Evolutionary conservation across 30 jellyfish, hydroid and myxozoan species (phyloP).

Genomic region (Aurelia coerulea): DNA sequence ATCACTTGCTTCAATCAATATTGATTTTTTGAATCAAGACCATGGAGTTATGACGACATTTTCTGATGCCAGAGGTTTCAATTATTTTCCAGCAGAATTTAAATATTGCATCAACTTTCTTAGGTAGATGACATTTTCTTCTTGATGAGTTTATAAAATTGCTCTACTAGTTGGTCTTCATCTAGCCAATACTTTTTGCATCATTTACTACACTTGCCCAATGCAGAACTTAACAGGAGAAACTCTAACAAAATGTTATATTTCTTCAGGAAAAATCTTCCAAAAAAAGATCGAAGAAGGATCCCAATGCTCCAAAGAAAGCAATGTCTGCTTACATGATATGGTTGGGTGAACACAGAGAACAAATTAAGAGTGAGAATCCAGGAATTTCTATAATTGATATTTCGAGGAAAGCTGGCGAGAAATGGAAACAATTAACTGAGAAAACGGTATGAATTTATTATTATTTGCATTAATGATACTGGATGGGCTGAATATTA

Average conservation of each 20-base stretch:
- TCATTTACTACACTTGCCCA: not conserved
- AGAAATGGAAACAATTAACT: constrained; percentile 68
- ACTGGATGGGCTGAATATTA: no score
- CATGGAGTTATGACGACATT: no score
- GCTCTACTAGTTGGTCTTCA: no score
- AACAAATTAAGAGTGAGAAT: constrained; percentile 67
- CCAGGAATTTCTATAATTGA: constrained; percentile 92
- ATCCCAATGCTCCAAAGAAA: constrained; percentile 87
- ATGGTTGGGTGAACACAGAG: constrained; percentile 77
- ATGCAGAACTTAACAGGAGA: not conserved
- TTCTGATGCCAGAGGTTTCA: no score
- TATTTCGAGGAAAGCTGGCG: constrained; percentile 91
- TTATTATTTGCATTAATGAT: no score
- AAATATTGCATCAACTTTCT: no score
- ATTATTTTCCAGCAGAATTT: no score
- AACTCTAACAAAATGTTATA: no score
- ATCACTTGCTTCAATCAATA: no score
- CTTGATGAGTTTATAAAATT: no score
- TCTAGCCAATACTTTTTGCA: not conserved
- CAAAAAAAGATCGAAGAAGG: constrained; percentile 69
- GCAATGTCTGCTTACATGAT: constrained; percentile 85
- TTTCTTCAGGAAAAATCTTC: constrained; percentile 11
- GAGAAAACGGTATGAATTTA: constrained; percentile 72
- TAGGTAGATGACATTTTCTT: no score
- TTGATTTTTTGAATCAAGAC: no score